A percentile compares a stretch with the other conserved stretches of the same genome.
These are phyloP conservation scores for Lasioglossum calceatum DNA, from an alignment of 2,888 invertebrate species.

Conservation along the genomic window DNA sequence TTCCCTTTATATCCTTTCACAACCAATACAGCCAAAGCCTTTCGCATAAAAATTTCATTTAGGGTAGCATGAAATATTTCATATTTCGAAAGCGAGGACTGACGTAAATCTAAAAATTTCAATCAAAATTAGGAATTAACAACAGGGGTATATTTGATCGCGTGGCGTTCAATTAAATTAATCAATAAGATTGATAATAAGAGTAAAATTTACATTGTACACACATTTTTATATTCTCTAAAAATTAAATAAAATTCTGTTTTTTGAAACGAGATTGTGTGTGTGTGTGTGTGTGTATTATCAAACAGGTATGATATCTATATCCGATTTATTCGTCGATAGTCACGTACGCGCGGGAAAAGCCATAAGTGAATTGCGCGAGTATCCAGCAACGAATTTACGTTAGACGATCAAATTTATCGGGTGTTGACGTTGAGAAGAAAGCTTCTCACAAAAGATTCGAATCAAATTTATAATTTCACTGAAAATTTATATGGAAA, in stretches of 20 bases:
- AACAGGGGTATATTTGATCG: background rate
- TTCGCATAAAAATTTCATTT: background rate
- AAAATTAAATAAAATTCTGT: background rate
- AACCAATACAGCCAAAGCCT: background rate
- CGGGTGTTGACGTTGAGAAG: no score
- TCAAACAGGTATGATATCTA: background rate
- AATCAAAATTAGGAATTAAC: background rate
- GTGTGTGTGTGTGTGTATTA: no score
- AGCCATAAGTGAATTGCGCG: slow-evolving; percentile 26
- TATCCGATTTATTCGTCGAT: slow-evolving; percentile 46
- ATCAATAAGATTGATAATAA: background rate
- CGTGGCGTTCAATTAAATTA: background rate
- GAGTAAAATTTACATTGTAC: background rate
- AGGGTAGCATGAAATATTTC: background rate
- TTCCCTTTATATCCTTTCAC: background rate
- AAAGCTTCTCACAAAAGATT: background rate
- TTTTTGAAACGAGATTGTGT: slow-evolving; percentile 17
- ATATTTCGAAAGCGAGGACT: background rate
- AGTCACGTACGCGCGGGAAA: slow-evolving; percentile 51
- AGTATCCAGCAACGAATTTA: slow-evolving; percentile 3
- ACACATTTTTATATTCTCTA: background rate
- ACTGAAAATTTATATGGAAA: background rate
- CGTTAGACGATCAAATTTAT: slow-evolving; percentile 1
- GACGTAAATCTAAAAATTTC: background rate
- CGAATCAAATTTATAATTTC: background rate